Percentiles rank a stretch among this genome's conserved stretches.
Evolutionary conservation across 2,888 invertebrate species (phyloP).

Genomic region (Norana najaformis): DNA sequence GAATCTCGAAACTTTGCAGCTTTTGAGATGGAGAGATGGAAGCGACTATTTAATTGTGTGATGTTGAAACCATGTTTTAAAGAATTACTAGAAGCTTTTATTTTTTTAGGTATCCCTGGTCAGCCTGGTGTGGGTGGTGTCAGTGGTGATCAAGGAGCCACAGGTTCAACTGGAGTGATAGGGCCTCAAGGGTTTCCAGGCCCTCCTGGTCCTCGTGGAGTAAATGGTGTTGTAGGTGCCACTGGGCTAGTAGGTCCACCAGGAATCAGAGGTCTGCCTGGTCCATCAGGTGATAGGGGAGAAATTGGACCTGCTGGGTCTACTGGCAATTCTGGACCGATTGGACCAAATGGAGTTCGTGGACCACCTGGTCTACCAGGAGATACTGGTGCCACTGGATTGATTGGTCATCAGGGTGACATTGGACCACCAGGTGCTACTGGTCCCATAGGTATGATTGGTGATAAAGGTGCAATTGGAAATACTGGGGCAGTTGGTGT

Average conservation of each 20-base stretch:
- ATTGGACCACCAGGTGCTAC: constrained; percentile 21
- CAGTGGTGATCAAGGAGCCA: background rate
- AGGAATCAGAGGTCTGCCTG: constrained; percentile 14
- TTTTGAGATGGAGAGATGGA: background rate
- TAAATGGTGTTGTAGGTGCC: constrained; percentile 2
- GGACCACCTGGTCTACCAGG: background rate
- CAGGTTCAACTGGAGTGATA: background rate
- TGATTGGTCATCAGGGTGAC: background rate
- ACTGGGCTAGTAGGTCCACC: background rate
- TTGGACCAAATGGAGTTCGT: constrained; percentile 24
- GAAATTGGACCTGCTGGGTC: background rate
- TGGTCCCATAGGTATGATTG: constrained; percentile 2
- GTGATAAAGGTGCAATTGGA: constrained; percentile 3
- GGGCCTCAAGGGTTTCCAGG: constrained; percentile 1
- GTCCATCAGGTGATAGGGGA: constrained; percentile 5
- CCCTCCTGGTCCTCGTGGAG: constrained; percentile 16
- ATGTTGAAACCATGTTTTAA: background rate
- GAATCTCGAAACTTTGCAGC: background rate
- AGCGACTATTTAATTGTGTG: background rate
- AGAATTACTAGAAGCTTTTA: background rate
- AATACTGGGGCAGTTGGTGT: background rate
- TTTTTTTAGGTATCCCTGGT: constrained; percentile 22
- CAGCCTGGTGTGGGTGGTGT: constrained; percentile 9
- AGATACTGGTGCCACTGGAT: constrained; percentile 14
- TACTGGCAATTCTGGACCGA: constrained; percentile 19